Conservation (phyloP, 2,113 vertebrate genomes). For the Syrmaticus mikado region DNA sequence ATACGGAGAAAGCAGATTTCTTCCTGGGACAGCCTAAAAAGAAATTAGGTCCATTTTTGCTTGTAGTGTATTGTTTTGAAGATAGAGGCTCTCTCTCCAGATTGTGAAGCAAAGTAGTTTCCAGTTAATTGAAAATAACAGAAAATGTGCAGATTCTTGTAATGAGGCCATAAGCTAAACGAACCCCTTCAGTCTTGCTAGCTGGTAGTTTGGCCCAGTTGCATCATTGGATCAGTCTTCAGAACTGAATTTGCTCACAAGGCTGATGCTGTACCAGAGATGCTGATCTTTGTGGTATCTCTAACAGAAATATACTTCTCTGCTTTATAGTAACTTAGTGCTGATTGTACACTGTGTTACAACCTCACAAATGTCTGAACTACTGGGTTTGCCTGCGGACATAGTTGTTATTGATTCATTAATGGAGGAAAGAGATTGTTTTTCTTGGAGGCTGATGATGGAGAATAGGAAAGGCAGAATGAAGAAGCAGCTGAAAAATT, state of each 20-base stretch:
- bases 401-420: not conserved
- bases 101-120: not conserved
- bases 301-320: not conserved
- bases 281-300: not conserved
- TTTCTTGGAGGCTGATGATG: slow-evolving; percentile 24
- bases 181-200: not conserved
- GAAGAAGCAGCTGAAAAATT: slow-evolving; percentile 18
- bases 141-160: not conserved
- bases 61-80: not conserved
- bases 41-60: not conserved
- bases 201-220: not conserved
- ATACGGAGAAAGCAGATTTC: not conserved
- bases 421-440: not conserved
- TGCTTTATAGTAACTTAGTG: not conserved
- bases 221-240: not conserved
- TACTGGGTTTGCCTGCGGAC: not conserved
- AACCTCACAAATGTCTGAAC: not conserved
- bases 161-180: not conserved
- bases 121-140: not conserved
- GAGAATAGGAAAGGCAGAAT: slow-evolving; percentile 19
- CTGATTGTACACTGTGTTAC: not conserved
- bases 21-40: not conserved
- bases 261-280: slow-evolving; percentile 16
- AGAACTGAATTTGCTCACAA: not conserved
- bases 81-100: not conserved